Evolutionary conservation across 2,797 vertebrate genomes (phyloP).

Genomic region (Oophaga sylvatica): DNA sequence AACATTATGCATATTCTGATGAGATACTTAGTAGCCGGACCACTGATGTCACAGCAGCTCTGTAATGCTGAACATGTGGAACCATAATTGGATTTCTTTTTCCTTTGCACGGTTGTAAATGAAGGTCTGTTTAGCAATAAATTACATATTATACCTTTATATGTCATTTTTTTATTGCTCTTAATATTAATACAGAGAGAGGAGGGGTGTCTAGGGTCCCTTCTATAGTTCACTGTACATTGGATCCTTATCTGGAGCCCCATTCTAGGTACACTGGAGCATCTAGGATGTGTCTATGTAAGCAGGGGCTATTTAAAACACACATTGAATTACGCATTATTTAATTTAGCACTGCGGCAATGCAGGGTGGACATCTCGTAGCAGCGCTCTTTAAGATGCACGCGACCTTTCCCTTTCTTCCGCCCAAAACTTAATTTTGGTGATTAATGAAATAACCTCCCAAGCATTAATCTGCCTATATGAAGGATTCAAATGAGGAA

Average conservation of each 20-base stretch:
- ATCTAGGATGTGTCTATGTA: conserved; percentile 27
- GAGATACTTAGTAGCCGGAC: background rate
- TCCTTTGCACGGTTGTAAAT: background rate
- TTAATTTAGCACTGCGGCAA: conserved; percentile 33
- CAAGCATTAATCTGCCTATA: conserved; percentile 72
- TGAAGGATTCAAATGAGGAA: conserved; percentile 75
- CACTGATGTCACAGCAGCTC: background rate
- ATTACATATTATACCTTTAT: background rate
- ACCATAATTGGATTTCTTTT: no score
- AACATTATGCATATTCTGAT: no score
- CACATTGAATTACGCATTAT: conserved; percentile 41
- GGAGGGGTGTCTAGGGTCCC: background rate
- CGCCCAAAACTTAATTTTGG: conserved; percentile 77
- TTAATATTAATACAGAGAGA: background rate
- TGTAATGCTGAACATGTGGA: background rate
- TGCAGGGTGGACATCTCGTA: conserved; percentile 18
- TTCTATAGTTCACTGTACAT: background rate
- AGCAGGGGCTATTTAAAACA: conserved; percentile 43
- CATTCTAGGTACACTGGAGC: background rate
- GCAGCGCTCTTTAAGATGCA: conserved; percentile 67
- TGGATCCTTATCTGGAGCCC: background rate
- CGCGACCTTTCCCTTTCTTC: conserved; percentile 76
- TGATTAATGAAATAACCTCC: conserved; percentile 74
- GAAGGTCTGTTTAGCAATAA: background rate
- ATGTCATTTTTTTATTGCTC: background rate